Base-by-base conservation (phyloP, 2,888 invertebrate genomes). In the Drymonia ruficornis region DNA sequence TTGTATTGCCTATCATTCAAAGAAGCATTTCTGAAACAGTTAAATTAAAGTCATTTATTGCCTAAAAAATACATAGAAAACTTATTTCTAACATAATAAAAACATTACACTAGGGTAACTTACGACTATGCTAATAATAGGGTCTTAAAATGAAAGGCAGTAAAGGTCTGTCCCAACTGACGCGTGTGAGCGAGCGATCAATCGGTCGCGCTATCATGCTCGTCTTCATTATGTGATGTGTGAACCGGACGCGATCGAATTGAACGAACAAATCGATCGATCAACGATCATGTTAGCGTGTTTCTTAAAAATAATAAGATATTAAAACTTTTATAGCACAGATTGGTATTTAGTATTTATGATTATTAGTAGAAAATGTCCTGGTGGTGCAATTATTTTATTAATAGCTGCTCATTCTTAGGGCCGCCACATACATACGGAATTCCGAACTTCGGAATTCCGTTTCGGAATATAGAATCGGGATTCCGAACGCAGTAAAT, bases 61-160 rank as follows among this genome's bases (percentile, higher is more conserved):
- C 16, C 18, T 34, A 18, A 9, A 48, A 44, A 61, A 61, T 52
- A 61, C 55, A 58, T 57, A 56, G 5, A 64, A 65, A 57, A 53
- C 12, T 18, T 42, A 53, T 38, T 56, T 28, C 48, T 45, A 42
- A 55, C 51, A 59, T 6, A 47, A 34, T 52, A 63, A 50, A 31
- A 44, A n/a, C 11, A 19, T 45, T 49, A 61, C 48, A 34, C 18
- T 47, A 19, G 18, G 19, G 43, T 43, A 43, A 43, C 18, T 19
- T 43, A 43, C 1, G 11, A 43, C 43, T 19, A 40, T 43, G 6
- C n/a, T 42, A 42, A 42, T 18, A 0, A 42, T 42, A 8, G 23
- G 43, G 12, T 40, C 2, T 43, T 43, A 19, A 40, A 16, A 16
- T 40, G 7, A 40, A 40, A 16, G n/a, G 36, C 3, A n/a, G 13